Percentiles rank a stretch among this genome's conserved stretches.
These are phyloP conservation scores for Trachythela sp. DNA, from an alignment of 64 coral and sea anemone species.

Conservation along the genomic window DNA sequence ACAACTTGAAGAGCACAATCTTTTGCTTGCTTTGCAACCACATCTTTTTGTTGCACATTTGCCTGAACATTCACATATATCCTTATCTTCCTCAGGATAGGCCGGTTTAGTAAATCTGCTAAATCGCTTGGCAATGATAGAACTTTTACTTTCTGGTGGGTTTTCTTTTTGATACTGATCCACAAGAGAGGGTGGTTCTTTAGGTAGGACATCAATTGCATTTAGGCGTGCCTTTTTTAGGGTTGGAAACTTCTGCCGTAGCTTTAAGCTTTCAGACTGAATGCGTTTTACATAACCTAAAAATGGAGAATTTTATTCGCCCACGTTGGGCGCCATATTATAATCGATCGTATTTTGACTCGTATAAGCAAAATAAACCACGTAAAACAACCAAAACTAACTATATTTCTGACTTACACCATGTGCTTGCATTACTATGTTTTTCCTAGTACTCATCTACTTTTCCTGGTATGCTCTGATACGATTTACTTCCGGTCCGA, in stretches of 20 bases:
- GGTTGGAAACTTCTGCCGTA: background rate
- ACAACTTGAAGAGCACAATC: background rate
- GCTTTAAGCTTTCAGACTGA: background rate
- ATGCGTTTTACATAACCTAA: background rate
- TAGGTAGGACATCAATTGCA: background rate
- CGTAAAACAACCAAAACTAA: too few relatives aligned
- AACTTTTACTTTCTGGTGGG: background rate
- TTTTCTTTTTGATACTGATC: background rate
- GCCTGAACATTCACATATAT: background rate
- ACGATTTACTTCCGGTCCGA: too few relatives aligned
- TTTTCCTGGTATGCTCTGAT: too few relatives aligned
- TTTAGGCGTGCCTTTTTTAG: background rate
- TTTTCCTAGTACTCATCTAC: too few relatives aligned
- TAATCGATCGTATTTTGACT: too few relatives aligned
- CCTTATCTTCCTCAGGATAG: background rate
- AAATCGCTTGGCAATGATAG: background rate
- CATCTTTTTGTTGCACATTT: constrained; percentile 7
- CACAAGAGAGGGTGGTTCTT: too few relatives aligned
- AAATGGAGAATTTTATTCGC: background rate
- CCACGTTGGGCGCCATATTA: too few relatives aligned
- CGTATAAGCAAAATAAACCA: too few relatives aligned
- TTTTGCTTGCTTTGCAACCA: background rate
- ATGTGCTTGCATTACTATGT: too few relatives aligned
- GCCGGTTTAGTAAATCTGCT: background rate
- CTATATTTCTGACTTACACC: too few relatives aligned